Evolutionary conservation across 2,888 invertebrate species (phyloP).

Genomic region (Torymus aiolomorphi): DNA sequence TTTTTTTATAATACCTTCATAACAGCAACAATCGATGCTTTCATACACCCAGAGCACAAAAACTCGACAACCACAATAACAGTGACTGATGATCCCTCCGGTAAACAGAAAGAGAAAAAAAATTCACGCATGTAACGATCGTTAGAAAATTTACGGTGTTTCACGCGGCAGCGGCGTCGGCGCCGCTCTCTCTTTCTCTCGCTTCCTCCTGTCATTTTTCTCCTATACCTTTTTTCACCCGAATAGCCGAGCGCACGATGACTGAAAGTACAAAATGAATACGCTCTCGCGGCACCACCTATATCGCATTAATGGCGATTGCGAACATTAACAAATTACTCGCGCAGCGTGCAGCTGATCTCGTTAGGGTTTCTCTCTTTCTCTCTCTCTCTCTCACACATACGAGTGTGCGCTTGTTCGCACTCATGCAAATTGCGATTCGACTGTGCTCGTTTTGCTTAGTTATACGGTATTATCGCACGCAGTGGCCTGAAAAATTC

Average conservation of each 20-base stretch:
- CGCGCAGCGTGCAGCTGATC: constrained; percentile 47
- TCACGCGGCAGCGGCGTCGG: neutral
- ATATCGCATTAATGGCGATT: constrained; percentile 28
- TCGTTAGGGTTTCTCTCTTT: constrained; percentile 56
- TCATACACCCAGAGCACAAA: no score
- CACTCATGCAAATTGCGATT: constrained; percentile 20
- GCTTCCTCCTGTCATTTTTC: no score
- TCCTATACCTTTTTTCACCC: no score
- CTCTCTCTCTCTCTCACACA: no score
- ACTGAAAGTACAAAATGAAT: constrained; percentile 21
- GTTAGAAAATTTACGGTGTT: neutral
- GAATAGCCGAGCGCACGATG: no score
- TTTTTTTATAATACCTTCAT: no score
- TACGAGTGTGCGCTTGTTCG: constrained; percentile 5
- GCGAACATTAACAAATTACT: constrained; percentile 46
- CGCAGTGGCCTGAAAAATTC: neutral
- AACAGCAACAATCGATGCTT: no score
- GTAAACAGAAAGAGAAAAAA: no score
- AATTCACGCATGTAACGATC: neutral
- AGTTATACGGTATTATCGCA: constrained; percentile 6
- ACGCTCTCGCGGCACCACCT: neutral
- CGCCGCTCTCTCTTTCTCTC: neutral
- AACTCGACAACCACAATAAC: no score
- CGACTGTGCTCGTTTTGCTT: constrained; percentile 7
- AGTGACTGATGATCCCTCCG: no score